Evolutionary conservation across 2,113 vertebrate genomes (phyloP).

Genomic region (Myxocyprinus asiaticus): DNA sequence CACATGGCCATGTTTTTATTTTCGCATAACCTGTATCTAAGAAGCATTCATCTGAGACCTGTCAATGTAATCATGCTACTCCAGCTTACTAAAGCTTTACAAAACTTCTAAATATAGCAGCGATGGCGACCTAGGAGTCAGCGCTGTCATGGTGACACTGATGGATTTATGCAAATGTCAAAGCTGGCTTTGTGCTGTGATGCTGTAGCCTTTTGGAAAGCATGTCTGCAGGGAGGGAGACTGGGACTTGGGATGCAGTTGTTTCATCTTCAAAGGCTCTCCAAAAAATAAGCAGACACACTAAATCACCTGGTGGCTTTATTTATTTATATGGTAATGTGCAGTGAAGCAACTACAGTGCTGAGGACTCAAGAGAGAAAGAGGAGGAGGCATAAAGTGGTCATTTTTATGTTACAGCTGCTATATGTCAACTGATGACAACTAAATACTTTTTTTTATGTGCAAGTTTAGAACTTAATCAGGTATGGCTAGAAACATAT

Average conservation of each 20-base stretch:
- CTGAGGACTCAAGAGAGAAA: not conserved
- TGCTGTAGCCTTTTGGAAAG: conserved; percentile 40
- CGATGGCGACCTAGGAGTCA: too few relatives aligned
- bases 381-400: not conserved
- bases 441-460: too few relatives aligned
- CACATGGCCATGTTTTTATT: conserved; percentile 5
- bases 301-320: conserved; percentile 47
- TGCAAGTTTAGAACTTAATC: too few relatives aligned
- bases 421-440: too few relatives aligned
- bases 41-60: conserved; percentile 4
- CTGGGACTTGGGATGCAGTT: conserved; percentile 41
- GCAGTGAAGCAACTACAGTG: not conserved
- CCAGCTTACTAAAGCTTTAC: not conserved
- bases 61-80: conserved; percentile 18
- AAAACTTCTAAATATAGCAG: not conserved
- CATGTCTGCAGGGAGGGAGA: conserved; percentile 39
- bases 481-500: too few relatives aligned
- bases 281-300: conserved; percentile 41
- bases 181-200: conserved; percentile 38
- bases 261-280: conserved; percentile 57
- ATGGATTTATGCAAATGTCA: conserved; percentile 53
- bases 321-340: conserved; percentile 44
- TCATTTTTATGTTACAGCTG: not conserved
- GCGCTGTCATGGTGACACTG: conserved; percentile 9
- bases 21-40: not conserved